Percentiles rank a stretch among this genome's conserved stretches.
Evolutionary conservation across 2,888 invertebrate genomes (phyloP).

Genomic region (Lordiphosa andalusiaca): DNA sequence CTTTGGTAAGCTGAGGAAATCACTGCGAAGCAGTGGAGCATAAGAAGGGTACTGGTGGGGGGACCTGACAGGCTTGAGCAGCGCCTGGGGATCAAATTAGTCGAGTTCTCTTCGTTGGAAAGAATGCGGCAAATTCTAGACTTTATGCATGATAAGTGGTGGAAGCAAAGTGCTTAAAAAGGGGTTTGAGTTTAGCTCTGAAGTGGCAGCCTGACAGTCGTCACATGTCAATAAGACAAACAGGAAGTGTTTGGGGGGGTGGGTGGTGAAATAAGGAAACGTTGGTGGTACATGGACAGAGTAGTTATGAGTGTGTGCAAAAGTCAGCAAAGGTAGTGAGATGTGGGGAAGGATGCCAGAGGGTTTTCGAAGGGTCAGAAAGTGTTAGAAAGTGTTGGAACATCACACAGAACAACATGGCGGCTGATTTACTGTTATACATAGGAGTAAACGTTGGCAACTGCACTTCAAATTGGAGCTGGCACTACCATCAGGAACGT

Average conservation of each 20-base stretch:
- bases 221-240: slow-evolving; percentile 50
- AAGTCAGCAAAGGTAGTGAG: not conserved
- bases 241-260: slow-evolving; percentile 25
- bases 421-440: no score
- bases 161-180: slow-evolving; percentile 41
- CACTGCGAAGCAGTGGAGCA: slow-evolving; percentile 39
- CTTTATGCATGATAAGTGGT: slow-evolving; percentile 52
- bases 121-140: slow-evolving; percentile 56
- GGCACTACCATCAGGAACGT: no score
- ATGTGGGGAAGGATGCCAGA: no score
- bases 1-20: slow-evolving; percentile 50
- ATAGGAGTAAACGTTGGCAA: no score
- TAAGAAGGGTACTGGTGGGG: slow-evolving; percentile 16
- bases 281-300: slow-evolving; percentile 51
- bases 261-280: slow-evolving; percentile 25
- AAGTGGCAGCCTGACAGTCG: slow-evolving; percentile 37
- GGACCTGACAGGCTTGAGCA: slow-evolving; percentile 45
- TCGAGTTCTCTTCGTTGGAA: slow-evolving; percentile 46
- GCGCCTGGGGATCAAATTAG: slow-evolving; percentile 70
- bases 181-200: slow-evolving; percentile 25
- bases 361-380: no score
- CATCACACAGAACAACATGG: no score
- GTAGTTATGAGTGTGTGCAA: slow-evolving; percentile 20
- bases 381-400: no score
- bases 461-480: no score